Base-by-base conservation (phyloP, 2,888 invertebrate genomes). In the Dimorphilus gyrociliatus region DNA sequence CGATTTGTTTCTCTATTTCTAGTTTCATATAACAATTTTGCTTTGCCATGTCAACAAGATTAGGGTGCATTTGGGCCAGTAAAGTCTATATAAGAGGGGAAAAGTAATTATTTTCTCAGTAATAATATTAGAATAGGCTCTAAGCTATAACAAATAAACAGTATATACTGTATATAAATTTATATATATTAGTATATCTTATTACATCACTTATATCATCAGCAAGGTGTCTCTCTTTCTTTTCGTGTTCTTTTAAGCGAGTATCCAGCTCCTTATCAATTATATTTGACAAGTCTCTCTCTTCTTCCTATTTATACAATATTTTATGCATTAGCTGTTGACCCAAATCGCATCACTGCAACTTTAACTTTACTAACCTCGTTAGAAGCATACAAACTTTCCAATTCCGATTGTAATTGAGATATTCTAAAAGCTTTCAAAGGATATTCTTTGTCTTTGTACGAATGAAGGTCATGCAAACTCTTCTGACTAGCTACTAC, bases 381-480 rank as follows among this genome's bases (percentile, higher is more conserved):
- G 37, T 55, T 47, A 13, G 43, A 39, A 23, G 49, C 40, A 31
- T 48, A 44, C 6, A 55, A 35, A 32, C 41, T 42, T 27, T 52
- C 52, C 16, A 55, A 43, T 38, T 58, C 54, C 36, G 49, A 50
- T 31, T 53, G 48, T 23, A 58, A 39, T 21, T 55, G 53, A 12
- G 51, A 44, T 24, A 55, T 56, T 27, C 42, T 44, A 45, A 58
- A 49, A 6, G 52, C 53, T 39, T 58, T 58, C n/a, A 58, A 53
- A 30, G 58, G 56, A 33, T 58, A 58, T 36, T 55, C 58, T 37
- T 55, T 58, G 39, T 58, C 58, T 53, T 56, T 36, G 8, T 40
- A 36, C 23, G 19, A 24, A 17, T 10, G 14, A 19, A 30, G 6
- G n/a, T n/a, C n/a, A n/a, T n/a, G n/a, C n/a, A n/a, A n/a, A n/a